phyloP scores from a whole-genome alignment of 92 coral and sea anemone species.

The Epizoanthus scotinus region DNA sequence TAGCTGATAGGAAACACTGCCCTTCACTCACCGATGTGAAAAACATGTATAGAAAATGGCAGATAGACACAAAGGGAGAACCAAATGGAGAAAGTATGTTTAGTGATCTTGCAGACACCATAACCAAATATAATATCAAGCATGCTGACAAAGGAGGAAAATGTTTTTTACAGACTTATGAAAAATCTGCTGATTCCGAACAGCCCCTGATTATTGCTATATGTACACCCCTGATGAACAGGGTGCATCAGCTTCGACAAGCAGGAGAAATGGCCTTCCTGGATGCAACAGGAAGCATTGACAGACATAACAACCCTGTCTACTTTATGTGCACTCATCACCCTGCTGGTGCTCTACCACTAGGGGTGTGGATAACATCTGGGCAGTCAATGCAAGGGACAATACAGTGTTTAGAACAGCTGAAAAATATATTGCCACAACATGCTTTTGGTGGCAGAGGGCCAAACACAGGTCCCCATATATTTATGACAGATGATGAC shows the following conservation, averaged over 20 bases:
- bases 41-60: slow-evolving; percentile 54
- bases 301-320: slow-evolving; percentile 62
- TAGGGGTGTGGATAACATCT: slow-evolving; percentile 55
- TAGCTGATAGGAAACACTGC: slow-evolving; percentile 53
- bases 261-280: slow-evolving; percentile 64
- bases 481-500: too few species aligned
- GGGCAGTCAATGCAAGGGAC: too few species aligned
- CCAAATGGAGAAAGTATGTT: slow-evolving; percentile 59
- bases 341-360: slow-evolving; percentile 54
- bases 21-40: slow-evolving; percentile 62
- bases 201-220: too few species aligned
- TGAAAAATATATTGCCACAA: slow-evolving; percentile 40
- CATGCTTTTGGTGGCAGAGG: slow-evolving; percentile 68
- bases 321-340: slow-evolving; percentile 62
- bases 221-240: slow-evolving; percentile 66
- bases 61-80: slow-evolving; percentile 48
- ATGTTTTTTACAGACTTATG: slow-evolving; percentile 50
- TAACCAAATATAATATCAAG: too few species aligned
- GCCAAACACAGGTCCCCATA: too few species aligned
- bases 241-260: slow-evolving; percentile 50
- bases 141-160: slow-evolving; percentile 54
- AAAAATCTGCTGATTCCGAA: too few species aligned
- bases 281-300: slow-evolving; percentile 60
- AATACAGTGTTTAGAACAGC: too few species aligned
- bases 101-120: slow-evolving; percentile 38